Base-by-base conservation (phyloP, 2,113 vertebrate genomes). In the Psammodynastes pulverulentus region DNA sequence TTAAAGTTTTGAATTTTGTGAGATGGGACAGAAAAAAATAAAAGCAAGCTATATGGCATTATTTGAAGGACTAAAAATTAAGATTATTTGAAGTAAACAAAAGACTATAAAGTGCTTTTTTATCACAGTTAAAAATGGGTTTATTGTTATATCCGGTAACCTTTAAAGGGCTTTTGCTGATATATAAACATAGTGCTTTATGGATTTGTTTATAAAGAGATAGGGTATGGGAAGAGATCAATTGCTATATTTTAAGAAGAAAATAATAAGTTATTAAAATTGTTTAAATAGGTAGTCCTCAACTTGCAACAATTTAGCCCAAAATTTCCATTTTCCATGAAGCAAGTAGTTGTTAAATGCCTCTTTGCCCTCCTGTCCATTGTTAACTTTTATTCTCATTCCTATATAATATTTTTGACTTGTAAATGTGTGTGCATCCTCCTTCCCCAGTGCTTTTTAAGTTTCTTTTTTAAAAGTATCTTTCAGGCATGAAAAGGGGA, bases 401-500 rank as follows among this genome's bases (percentile, higher is more conserved):
- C 89, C 19, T 94, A 53, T 94, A 67, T 52, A 89, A 62, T 1
- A 92, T 92, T 95, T 90, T 46, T 23, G 62, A 56, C 53, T 52
- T 67, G 58, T 67, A 67, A 67, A 67, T 67, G 29, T 13, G 58
- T 67, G 58, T 67, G 58, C 29, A 67, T 62, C 58, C 58, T 10
- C 58, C n/a, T n/a, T 43, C 4, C 4, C 23, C 23, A 9, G 19
- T 95, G 94, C 94, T 95, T 96, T 95, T 54, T 95, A 94, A 45
- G 26, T 48, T 86, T 86, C 26, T 49, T 87, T 49, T 53, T 56
- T 56, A 17, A 51, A 52, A 15, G 46, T 49, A 2, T 72, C 17
- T 89, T 72, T 95, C 91, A 94, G 96, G 93, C 92, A 93, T 92
- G 90, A 95, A 96, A 97, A 96, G 95, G 96, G 95, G 95, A 97